Conservation (phyloP, 1,140 invertebrate species). For the Gryon sp. region DNA sequence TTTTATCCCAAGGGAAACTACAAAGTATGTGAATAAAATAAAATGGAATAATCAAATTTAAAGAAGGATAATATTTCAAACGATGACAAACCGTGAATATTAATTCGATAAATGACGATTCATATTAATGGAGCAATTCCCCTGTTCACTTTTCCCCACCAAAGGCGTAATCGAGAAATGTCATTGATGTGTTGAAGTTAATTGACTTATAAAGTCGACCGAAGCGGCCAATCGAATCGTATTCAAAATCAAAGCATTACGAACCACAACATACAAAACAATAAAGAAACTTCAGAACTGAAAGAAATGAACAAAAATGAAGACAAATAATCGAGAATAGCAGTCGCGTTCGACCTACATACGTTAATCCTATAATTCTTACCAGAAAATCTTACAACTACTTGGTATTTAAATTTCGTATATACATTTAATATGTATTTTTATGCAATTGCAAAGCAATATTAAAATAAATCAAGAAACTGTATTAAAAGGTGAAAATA, state of each 20-base stretch:
- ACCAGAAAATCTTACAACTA: conserved; percentile 25
- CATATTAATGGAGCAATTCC: conserved; percentile 30
- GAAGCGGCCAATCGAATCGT: conserved; percentile 37
- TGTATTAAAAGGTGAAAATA: too few species aligned
- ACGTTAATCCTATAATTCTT: conserved; percentile 42
- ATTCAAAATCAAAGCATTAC: conserved; percentile 22
- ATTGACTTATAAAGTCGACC: conserved; percentile 53
- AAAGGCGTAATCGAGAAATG: conserved; percentile 22
- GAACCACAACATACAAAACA: conserved; percentile 39
- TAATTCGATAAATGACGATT: conserved; percentile 40
- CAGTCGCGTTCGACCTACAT: conserved; percentile 36
- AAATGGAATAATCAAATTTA: conserved; percentile 8
- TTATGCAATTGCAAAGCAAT: too few species aligned
- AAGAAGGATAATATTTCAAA: not conserved
- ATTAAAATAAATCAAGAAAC: too few species aligned
- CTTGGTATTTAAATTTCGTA: conserved; percentile 5
- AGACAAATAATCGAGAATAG: conserved; percentile 37
- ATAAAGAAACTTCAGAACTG: not conserved
- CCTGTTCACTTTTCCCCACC: not conserved
- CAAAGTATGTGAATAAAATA: not conserved
- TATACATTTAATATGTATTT: too few species aligned
- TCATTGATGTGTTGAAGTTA: conserved; percentile 44
- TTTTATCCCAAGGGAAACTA: not conserved
- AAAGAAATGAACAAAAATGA: not conserved
- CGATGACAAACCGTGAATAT: conserved; percentile 4